Percentiles rank a stretch among this genome's conserved stretches.
phyloP scores from a whole-genome alignment of 2,888 invertebrate species.

The Anarsia innoxiella region DNA sequence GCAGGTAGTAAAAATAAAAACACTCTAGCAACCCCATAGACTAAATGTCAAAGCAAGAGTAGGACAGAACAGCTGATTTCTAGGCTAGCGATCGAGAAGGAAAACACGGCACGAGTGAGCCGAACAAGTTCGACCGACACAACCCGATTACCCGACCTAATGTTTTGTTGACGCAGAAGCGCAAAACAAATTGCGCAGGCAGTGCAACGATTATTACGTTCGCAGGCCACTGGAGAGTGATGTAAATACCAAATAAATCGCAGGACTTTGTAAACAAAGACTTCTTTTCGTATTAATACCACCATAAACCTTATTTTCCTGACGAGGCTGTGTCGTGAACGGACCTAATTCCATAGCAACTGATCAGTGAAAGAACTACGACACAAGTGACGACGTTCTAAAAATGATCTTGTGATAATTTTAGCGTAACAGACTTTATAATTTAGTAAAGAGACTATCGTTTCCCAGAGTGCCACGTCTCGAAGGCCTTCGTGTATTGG shows the following conservation, averaged over 20 bases:
- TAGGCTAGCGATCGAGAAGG: constrained; percentile 48
- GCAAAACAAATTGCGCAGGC: constrained; percentile 69
- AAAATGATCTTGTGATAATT: constrained; percentile 55
- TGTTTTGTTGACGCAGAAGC: constrained; percentile 70
- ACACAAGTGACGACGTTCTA: constrained; percentile 56
- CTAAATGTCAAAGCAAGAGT: constrained; percentile 43
- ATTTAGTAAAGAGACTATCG: constrained; percentile 38
- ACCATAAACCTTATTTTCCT: constrained; percentile 22
- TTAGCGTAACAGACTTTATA: constrained; percentile 33
- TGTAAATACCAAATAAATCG: constrained; percentile 61
- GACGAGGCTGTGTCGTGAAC: constrained; percentile 50
- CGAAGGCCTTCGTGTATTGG: constrained; percentile 64
- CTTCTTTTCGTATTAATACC: constrained; percentile 33
- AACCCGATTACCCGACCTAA: constrained; percentile 18
- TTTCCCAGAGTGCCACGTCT: constrained; percentile 51
- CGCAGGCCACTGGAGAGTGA: constrained; percentile 62
- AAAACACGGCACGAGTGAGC: constrained; percentile 27
- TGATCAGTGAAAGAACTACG: constrained; percentile 54
- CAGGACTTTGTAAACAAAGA: constrained; percentile 52
- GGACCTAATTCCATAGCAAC: constrained; percentile 51
- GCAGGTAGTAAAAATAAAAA: too few species aligned
- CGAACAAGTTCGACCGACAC: constrained; percentile 8
- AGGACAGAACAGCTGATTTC: constrained; percentile 30
- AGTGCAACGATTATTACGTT: constrained; percentile 69
- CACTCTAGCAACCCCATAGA: constrained; percentile 37